Conservation (phyloP, 2,797 vertebrate genomes). For the Amblyopsis hoosieri region DNA sequence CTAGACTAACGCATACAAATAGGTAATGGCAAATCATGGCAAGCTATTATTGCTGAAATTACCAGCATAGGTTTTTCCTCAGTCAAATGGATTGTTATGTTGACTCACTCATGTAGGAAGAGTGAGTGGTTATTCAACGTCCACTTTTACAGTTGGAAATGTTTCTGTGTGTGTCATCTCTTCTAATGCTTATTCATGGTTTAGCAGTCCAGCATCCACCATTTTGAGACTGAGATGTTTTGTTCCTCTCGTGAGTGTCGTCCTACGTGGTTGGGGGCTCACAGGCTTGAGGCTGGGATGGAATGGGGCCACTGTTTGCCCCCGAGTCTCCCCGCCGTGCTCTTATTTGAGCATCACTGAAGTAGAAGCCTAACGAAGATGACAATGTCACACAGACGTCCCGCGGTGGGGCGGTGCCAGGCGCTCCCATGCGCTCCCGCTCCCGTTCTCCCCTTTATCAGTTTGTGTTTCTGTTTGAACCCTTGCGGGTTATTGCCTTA, state of each 20-base stretch:
- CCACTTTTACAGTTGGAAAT: constrained; percentile 2
- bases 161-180: constrained; percentile 18
- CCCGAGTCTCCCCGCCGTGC: neutral
- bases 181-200: constrained; percentile 29
- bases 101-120: neutral
- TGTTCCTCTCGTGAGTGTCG: neutral
- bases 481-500: too few relatives aligned
- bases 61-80: constrained; percentile 1
- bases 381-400: too few relatives aligned
- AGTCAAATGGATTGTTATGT: constrained; percentile 7
- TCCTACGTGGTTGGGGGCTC: constrained; percentile 6
- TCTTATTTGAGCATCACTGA: neutral
- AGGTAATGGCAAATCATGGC: neutral
- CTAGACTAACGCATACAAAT: neutral
- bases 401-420: too few relatives aligned
- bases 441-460: too few relatives aligned
- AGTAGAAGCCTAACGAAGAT: too few relatives aligned
- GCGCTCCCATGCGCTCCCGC: too few relatives aligned
- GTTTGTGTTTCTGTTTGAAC: too few relatives aligned
- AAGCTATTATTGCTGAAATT: neutral
- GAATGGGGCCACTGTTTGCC: neutral
- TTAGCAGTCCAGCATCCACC: constrained; percentile 23
- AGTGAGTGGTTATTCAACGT: neutral
- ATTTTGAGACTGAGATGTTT: constrained; percentile 21
- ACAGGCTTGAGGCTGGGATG: neutral